Conservation (phyloP, 2,113 vertebrate genomes). For the Microcebus ravelobensis region DNA sequence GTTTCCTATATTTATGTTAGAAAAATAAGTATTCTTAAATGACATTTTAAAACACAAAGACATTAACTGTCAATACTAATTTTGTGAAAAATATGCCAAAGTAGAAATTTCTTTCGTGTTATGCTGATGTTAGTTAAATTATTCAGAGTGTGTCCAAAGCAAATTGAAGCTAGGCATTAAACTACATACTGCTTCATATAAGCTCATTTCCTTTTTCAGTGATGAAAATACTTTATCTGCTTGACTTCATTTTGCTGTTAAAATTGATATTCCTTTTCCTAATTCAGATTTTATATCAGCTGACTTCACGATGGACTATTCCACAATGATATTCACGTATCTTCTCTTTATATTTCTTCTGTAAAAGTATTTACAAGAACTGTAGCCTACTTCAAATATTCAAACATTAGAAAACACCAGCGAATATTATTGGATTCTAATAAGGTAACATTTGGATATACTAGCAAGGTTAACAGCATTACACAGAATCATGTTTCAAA, state of each 20-base stretch:
- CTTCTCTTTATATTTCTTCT: not conserved
- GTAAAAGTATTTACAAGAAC: not conserved
- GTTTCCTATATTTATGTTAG: too few species aligned
- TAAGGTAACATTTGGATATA: not conserved
- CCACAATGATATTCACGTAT: not conserved
- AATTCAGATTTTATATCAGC: not conserved
- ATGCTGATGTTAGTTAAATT: not conserved
- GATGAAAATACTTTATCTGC: slow-evolving; percentile 6
- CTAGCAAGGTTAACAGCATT: not conserved
- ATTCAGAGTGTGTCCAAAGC: not conserved
- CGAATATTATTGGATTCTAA: not conserved
- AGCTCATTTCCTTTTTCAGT: not conserved
- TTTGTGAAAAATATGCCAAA: not conserved
- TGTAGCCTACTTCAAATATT: not conserved
- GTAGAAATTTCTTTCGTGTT: slow-evolving; percentile 8
- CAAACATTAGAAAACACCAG: not conserved
- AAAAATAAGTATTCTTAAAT: slow-evolving; percentile 24
- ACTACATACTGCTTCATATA: not conserved
- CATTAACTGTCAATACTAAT: not conserved
- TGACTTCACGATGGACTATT: not conserved
- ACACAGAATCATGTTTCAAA: slow-evolving; percentile 7
- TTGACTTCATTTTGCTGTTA: not conserved
- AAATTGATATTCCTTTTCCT: not conserved
- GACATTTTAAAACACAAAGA: not conserved
- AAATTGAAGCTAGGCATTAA: not conserved